Base-by-base conservation (phyloP, 2,113 vertebrate species). In the Mus pahari region DNA sequence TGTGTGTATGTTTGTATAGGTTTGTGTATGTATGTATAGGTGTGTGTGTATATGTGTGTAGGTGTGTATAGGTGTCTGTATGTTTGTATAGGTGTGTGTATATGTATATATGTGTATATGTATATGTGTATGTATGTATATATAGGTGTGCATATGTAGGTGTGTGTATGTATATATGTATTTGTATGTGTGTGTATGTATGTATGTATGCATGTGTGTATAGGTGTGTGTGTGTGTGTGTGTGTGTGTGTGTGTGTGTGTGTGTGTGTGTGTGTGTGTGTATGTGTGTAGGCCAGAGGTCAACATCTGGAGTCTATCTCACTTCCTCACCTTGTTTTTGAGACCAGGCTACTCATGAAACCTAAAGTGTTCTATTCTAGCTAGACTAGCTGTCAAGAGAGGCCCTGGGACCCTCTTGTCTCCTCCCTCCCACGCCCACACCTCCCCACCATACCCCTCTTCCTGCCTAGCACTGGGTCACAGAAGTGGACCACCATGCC, bases 111-210 rank as follows among this genome's bases (percentile, higher is more conserved):
- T 50, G 17, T 36, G 0, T 79, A 14, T 33, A 31, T 42, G 24
- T 77, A 24, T 48, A 28, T 36, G 0, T 78, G 16, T 36, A 31
- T 50, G 7, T 50, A 5, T 45, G 2, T 31, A 11, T 45, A 0
- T 50, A 3, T 48, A 10, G 3, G 2, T 28, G 2, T 16, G 19
- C 22, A 7, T 39, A 14, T 33, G 45, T 50, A 12, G 48, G 28
- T 50, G 45, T 36, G 14, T 13, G 71, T 42, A 11, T 13, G 4
- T 26, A 0, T 42, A 20, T 5, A 3, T 48, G 6, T 26, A 22
- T 6, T 3, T 12, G n/a, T 60, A 5, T 33, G 24, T 33, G 1
- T 31, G 7, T 33, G 28, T 11, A 8, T 10, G 8, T 20, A 8
- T 39, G 36, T 73, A 7, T n/a, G 33, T 26, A 6, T 74, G 39